Evolutionary conservation across 2,888 invertebrate genomes (phyloP).

Genomic region (Ceriagrion tenellum): DNA sequence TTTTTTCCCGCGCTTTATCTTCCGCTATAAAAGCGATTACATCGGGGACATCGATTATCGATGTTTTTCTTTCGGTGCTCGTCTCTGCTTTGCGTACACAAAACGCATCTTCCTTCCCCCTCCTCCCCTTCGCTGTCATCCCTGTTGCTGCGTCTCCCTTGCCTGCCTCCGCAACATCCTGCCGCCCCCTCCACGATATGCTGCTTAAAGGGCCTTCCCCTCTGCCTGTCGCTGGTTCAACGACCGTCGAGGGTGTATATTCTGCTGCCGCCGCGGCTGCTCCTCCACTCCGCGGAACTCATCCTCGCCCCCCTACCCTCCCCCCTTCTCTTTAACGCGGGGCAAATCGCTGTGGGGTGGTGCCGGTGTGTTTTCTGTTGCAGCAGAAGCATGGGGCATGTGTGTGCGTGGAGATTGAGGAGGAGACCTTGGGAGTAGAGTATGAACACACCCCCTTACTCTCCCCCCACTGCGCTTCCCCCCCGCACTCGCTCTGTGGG

Average conservation of each 20-base stretch:
- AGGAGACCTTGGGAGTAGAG: constrained; percentile 27
- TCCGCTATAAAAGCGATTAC: too few relatives aligned
- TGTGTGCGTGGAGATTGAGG: neutral
- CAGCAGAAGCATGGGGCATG: neutral
- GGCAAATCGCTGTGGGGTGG: constrained; percentile 12
- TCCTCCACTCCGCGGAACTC: neutral
- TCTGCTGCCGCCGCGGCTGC: neutral
- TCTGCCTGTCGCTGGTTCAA: constrained; percentile 57
- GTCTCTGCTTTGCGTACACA: neutral
- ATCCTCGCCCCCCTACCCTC: neutral
- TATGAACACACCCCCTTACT: neutral
- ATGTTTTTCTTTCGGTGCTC: too few relatives aligned
- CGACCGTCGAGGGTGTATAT: constrained; percentile 53
- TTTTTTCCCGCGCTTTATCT: too few relatives aligned
- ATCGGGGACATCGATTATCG: too few relatives aligned
- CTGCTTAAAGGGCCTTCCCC: constrained; percentile 62
- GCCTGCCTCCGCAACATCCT: neutral
- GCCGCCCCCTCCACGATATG: neutral
- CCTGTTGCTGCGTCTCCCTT: neutral
- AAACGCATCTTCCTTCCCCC: neutral
- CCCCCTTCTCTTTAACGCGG: neutral
- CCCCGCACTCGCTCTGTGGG: constrained; percentile 31
- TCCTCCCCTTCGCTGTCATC: neutral
- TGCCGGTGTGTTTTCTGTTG: neutral
- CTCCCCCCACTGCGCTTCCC: neutral